A percentile compares a stretch with the other conserved stretches of the same genome.
These are phyloP conservation scores for Gandaritis pyraliata DNA, from an alignment of 2,888 invertebrate genomes.

Conservation along the genomic window DNA sequence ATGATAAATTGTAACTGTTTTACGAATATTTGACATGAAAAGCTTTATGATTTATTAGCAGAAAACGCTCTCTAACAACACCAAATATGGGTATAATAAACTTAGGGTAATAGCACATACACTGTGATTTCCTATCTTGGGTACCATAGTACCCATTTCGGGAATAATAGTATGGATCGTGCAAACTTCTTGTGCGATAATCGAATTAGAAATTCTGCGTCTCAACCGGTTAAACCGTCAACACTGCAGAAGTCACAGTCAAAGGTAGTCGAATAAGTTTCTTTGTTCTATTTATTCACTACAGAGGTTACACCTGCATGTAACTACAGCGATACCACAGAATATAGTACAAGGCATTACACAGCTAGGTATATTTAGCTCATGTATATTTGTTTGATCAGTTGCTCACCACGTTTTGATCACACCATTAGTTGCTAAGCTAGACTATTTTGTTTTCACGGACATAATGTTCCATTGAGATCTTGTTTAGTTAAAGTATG, in stretches of 20 bases:
- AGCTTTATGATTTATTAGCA: no score
- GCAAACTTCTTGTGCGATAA: background rate
- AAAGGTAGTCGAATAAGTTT: background rate
- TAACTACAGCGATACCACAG: no score
- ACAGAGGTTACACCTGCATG: no score
- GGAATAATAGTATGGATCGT: no score
- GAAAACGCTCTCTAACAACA: no score
- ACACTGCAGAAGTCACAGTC: background rate
- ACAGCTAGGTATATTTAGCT: constrained; percentile 4
- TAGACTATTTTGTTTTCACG: constrained; percentile 19
- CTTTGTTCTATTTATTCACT: background rate
- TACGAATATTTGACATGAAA: background rate
- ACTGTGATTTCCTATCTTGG: no score
- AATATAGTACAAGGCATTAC: no score
- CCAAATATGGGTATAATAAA: no score
- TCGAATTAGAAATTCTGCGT: background rate
- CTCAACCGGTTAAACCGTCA: background rate
- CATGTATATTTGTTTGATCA: constrained; percentile 20
- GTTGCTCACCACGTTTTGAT: constrained; percentile 20
- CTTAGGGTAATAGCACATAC: no score
- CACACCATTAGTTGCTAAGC: constrained; percentile 13
- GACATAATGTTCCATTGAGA: constrained; percentile 25
- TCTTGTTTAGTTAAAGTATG: constrained; percentile 30
- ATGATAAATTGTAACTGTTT: background rate
- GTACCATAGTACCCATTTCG: no score